Evolutionary conservation across 2,113 vertebrate species (phyloP).

Genomic region (Cercocebus atys): DNA sequence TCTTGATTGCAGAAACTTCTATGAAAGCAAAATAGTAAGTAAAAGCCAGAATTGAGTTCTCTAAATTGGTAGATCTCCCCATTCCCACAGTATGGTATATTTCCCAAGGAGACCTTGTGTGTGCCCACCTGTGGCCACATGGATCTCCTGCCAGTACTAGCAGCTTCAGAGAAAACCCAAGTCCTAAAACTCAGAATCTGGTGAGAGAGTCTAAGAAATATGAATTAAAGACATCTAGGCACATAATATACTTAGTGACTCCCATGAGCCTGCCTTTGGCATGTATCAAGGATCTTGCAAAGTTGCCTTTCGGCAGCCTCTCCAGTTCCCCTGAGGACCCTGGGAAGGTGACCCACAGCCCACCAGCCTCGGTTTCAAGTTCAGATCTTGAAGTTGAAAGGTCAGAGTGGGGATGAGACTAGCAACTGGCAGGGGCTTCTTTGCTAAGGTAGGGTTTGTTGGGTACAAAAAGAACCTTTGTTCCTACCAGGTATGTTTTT

Average conservation of each 20-base stretch:
- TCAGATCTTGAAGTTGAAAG: slow-evolving; percentile 23
- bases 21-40: slow-evolving; percentile 99
- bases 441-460: not conserved
- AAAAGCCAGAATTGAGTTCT: not conserved
- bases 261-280: not conserved
- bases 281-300: not conserved
- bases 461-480: not conserved
- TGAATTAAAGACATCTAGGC: not conserved
- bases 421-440: not conserved
- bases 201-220: not conserved
- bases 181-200: not conserved
- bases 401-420: not conserved
- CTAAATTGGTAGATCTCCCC: not conserved
- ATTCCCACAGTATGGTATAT: not conserved
- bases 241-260: not conserved
- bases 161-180: not conserved
- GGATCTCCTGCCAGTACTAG: not conserved
- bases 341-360: not conserved
- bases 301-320: not conserved
- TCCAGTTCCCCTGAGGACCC: not conserved
- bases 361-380: not conserved
- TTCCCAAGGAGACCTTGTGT: not conserved
- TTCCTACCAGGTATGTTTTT: not conserved
- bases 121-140: not conserved
- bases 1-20: slow-evolving; percentile 98